A percentile compares a stretch with the other conserved stretches of the same genome.
Evolutionary conservation across 2,888 invertebrate species (phyloP).

Genomic region (Caenorhabditis sp.): DNA sequence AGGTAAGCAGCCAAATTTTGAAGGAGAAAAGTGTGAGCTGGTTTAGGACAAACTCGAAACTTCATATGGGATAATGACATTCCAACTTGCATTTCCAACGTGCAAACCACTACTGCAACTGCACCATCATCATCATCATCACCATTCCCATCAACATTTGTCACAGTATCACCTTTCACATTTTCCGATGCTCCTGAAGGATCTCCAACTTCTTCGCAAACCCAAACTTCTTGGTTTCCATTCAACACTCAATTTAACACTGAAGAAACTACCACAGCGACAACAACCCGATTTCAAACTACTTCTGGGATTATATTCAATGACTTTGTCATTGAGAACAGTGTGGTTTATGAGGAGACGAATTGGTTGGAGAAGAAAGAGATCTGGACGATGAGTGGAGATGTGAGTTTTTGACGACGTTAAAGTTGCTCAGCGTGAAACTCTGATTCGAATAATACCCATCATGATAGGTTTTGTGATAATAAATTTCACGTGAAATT

Average conservation of each 20-base stretch:
- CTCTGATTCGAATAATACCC: no score
- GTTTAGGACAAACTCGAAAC: no score
- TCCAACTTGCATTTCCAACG: conserved; percentile 36
- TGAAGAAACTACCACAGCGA: not conserved
- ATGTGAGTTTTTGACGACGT: conserved; percentile 34
- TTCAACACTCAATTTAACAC: no score
- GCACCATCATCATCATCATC: not conserved
- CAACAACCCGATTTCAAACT: not conserved
- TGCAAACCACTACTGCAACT: not conserved
- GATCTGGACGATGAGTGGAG: conserved; percentile 31
- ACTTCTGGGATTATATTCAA: conserved; percentile 6
- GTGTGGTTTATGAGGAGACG: conserved; percentile 27
- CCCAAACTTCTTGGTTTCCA: no score
- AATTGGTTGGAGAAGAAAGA: conserved; percentile 16
- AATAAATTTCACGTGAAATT: no score
- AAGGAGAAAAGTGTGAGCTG: no score
- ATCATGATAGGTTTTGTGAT: no score
- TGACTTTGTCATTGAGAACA: conserved; percentile 42
- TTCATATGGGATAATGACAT: conserved; percentile 13
- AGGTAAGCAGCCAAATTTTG: not conserved
- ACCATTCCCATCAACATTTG: not conserved
- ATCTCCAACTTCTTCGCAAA: no score
- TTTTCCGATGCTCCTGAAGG: no score
- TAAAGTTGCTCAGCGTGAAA: no score
- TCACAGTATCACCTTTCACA: no score